Percentiles rank a stretch among this genome's conserved stretches.
These are phyloP conservation scores for Streptopelia turtur DNA, from an alignment of 2,797 vertebrate species.

Conservation along the genomic window DNA sequence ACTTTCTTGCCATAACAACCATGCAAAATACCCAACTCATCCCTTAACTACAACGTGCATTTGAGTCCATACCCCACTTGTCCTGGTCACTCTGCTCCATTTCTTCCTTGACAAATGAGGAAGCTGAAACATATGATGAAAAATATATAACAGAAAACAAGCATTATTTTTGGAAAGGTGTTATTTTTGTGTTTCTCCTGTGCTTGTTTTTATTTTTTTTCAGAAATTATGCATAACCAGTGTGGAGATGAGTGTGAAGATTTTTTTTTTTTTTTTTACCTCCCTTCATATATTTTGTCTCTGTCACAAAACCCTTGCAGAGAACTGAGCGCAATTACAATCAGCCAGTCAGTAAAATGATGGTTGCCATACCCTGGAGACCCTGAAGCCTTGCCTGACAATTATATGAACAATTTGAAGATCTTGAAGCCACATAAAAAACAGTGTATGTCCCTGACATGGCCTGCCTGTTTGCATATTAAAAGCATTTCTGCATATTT, in stretches of 20 bases:
- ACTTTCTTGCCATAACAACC: not conserved
- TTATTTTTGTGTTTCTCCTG: not conserved
- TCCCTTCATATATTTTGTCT: not conserved
- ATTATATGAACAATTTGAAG: not conserved
- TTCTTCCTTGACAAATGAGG: not conserved
- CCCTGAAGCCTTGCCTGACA: not conserved
- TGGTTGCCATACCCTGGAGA: not conserved
- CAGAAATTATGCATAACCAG: not conserved
- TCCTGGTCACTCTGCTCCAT: not conserved
- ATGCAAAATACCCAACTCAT: not conserved
- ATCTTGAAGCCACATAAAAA: not conserved
- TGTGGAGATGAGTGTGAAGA: not conserved
- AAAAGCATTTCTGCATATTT: not conserved
- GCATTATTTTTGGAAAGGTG: not conserved
- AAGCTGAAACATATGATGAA: not conserved
- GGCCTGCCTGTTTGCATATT: not conserved
- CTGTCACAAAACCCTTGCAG: not conserved
- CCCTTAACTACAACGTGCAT: not conserved
- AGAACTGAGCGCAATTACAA: not conserved
- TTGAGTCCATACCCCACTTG: not conserved
- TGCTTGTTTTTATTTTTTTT: not conserved
- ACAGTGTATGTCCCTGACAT: not conserved
- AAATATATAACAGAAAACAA: not conserved
- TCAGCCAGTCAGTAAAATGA: not conserved
- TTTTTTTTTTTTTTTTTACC: not conserved